These are phyloP conservation scores for Ephydatia muelleri DNA, from an alignment of 37 sponge, comb jelly and placozoan species.

Conservation along the genomic window DNA sequence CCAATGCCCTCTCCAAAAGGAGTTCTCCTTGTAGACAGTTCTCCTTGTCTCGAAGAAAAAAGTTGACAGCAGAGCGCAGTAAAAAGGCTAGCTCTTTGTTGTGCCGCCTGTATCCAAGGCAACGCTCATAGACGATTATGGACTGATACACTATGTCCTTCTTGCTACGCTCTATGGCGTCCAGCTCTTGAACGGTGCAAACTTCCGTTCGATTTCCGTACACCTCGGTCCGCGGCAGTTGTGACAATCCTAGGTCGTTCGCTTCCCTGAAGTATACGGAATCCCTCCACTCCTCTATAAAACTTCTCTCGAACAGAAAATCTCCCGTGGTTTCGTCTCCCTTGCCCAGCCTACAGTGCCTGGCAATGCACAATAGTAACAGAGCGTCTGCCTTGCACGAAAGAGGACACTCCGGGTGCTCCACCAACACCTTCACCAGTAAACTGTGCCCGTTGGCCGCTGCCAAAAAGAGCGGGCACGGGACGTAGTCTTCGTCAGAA, in stretches of 20 bases:
- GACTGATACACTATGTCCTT: slow-evolving; percentile 36
- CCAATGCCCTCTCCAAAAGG: slow-evolving; percentile 11
- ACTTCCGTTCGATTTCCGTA: slow-evolving; percentile 24
- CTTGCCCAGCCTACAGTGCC: slow-evolving; percentile 16
- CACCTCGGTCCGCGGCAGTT: slow-evolving; percentile 27
- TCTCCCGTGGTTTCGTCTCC: too few relatives aligned
- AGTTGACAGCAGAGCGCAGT: not conserved
- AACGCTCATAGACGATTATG: slow-evolving; percentile 55
- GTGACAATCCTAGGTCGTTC: not conserved
- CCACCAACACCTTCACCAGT: slow-evolving; percentile 18
- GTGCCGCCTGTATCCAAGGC: slow-evolving; percentile 38
- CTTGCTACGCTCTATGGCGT: not conserved
- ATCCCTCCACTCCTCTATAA: slow-evolving; percentile 1
- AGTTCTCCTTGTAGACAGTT: not conserved
- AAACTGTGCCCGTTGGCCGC: slow-evolving; percentile 35
- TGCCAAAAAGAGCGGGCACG: slow-evolving; percentile 59
- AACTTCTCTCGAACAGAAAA: too few relatives aligned
- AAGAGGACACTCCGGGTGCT: slow-evolving; percentile 23
- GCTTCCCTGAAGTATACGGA: not conserved
- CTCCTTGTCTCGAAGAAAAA: not conserved
- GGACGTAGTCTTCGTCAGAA: slow-evolving; percentile 21
- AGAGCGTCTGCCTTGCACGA: slow-evolving; percentile 26
- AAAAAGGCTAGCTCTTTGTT: slow-evolving; percentile 27
- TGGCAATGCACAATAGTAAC: slow-evolving; percentile 33
- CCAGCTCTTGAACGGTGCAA: not conserved